phyloP scores from a whole-genome alignment of 2,113 vertebrate genomes.

The Macquaria ambigua region DNA sequence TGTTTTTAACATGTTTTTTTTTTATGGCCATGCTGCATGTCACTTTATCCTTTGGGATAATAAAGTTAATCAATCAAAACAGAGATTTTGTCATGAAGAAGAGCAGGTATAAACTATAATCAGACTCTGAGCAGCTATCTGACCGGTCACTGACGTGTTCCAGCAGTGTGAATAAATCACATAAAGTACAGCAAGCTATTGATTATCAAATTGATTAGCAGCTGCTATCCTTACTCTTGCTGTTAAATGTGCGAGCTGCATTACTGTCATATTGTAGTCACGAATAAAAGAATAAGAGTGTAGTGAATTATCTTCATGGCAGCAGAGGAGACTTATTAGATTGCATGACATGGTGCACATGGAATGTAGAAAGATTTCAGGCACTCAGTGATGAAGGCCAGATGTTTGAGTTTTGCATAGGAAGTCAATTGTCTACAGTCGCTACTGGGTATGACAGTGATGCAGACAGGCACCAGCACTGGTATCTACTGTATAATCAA shows the following conservation, averaged over 20 bases:
- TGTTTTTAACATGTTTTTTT: not conserved
- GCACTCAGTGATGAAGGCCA: conserved; percentile 68
- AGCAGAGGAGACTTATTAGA: conserved; percentile 24
- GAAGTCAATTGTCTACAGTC: conserved; percentile 66
- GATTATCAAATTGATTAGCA: not conserved
- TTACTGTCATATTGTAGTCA: not conserved
- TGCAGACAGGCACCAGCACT: conserved; percentile 39
- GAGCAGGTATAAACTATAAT: not conserved
- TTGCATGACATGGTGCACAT: conserved; percentile 63
- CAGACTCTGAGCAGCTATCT: not conserved
- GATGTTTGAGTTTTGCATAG: conserved; percentile 73
- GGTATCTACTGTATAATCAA: conserved; percentile 52
- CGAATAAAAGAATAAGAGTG: not conserved
- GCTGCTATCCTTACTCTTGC: not conserved
- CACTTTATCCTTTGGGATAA: not conserved
- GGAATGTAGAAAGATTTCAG: conserved; percentile 67
- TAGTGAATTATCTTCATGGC: conserved; percentile 37
- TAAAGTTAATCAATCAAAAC: not conserved
- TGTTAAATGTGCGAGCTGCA: not conserved
- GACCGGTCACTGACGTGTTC: not conserved
- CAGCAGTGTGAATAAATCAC: not conserved
- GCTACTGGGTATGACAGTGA: conserved; percentile 62
- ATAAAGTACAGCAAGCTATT: not conserved
- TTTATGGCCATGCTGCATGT: not conserved
- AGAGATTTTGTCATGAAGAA: not conserved